These are phyloP conservation scores for Campylomormyrus tamandua DNA, from an alignment of 2,113 vertebrate species.

Conservation along the genomic window DNA sequence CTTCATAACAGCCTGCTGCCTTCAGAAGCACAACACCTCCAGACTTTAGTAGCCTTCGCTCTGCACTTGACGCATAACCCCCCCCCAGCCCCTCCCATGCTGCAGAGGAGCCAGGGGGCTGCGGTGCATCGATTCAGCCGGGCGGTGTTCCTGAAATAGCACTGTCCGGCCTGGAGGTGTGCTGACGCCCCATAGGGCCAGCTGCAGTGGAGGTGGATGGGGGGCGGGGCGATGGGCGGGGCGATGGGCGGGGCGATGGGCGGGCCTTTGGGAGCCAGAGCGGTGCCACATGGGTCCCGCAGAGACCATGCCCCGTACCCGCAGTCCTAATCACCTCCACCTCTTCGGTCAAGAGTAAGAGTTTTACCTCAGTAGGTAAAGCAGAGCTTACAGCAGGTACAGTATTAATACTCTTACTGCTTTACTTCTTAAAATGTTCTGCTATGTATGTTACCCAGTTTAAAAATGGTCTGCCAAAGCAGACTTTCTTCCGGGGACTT, in stretches of 20 bases:
- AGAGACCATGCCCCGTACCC: neutral
- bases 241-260: neutral
- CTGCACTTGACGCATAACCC: conserved; percentile 10
- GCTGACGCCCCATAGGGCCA: conserved; percentile 20
- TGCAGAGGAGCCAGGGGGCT: conserved; percentile 38
- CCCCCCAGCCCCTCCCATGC: neutral
- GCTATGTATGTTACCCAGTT: neutral
- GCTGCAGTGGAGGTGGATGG: neutral
- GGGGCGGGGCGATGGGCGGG: neutral
- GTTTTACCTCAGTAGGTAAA: neutral
- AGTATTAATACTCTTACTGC: neutral
- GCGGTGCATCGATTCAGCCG: conserved; percentile 46
- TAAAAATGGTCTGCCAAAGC: neutral
- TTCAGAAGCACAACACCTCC: neutral
- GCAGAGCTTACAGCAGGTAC: neutral
- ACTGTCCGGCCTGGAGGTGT: conserved; percentile 26
- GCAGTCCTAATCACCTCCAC: neutral
- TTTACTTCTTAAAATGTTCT: neutral
- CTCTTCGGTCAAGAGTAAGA: neutral
- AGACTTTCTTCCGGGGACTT: neutral
- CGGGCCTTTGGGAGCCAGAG: neutral
- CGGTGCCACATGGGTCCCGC: neutral
- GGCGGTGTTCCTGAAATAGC: conserved; percentile 56
- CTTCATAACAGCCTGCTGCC: neutral
- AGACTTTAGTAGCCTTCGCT: neutral